A percentile compares a stretch with the other conserved stretches of the same genome.
phyloP scores from a whole-genome alignment of 2,113 vertebrate species.

The Ginglymostoma cirratum region DNA sequence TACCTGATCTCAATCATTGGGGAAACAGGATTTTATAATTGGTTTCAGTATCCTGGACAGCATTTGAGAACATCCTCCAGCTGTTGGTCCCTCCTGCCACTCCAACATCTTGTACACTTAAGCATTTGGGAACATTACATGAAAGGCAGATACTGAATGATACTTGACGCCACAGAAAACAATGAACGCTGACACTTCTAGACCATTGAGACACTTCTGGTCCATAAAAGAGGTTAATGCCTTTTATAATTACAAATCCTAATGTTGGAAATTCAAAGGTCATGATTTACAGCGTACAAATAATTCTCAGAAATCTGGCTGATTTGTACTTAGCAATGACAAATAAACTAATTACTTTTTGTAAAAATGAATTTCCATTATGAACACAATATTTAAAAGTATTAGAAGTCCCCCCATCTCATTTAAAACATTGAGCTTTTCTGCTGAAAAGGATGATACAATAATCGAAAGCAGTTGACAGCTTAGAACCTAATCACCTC shows the following conservation, averaged over 20 bases:
- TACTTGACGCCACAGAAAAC: background rate
- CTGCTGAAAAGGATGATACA: conserved; percentile 17
- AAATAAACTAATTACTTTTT: background rate
- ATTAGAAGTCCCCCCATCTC: background rate
- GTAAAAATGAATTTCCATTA: conserved; percentile 13
- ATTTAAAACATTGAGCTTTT: conserved; percentile 34
- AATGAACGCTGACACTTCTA: background rate
- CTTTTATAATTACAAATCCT: background rate
- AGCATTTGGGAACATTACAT: background rate
- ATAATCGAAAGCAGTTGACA: conserved; percentile 35
- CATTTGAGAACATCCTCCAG: background rate
- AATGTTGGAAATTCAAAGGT: background rate
- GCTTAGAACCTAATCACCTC: conserved; percentile 25
- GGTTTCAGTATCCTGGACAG: background rate
- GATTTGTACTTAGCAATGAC: background rate
- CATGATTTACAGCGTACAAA: background rate
- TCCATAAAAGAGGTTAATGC: background rate
- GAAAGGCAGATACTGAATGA: background rate
- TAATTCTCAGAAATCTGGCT: background rate
- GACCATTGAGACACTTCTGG: background rate
- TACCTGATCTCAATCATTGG: background rate
- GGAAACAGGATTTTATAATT: background rate
- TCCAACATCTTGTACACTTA: background rate
- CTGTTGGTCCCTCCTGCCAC: background rate
- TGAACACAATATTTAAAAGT: background rate